Conservation (phyloP, 1,140 invertebrate species). For the Drosophila baimaii region DNA sequence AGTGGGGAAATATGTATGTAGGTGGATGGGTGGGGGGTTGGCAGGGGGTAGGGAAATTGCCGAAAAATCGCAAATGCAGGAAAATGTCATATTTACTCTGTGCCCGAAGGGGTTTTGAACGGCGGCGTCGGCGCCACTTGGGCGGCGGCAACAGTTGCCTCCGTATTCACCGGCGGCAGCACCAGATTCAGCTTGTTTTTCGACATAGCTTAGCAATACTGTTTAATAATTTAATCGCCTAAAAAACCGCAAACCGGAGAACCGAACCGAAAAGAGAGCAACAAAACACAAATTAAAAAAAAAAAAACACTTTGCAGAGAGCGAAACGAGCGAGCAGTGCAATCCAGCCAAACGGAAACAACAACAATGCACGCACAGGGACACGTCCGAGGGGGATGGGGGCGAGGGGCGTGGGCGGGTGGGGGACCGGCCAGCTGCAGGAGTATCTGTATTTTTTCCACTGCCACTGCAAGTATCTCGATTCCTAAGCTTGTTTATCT, state of each 20-base stretch:
- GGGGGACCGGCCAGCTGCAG: conserved; percentile 24
- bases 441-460: conserved; percentile 4
- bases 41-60: neutral
- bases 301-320: neutral
- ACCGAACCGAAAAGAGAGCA: conserved; percentile 17
- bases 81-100: conserved; percentile 87
- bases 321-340: conserved; percentile 2
- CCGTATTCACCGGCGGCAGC: conserved; percentile 93
- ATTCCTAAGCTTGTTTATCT: neutral
- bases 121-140: conserved; percentile 89
- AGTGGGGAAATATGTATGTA: neutral
- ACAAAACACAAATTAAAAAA: conserved; percentile 3
- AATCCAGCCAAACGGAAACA: conserved; percentile 17
- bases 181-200: conserved; percentile 97
- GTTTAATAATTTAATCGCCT: conserved; percentile 3
- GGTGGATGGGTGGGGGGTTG: neutral
- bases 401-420: conserved; percentile 15
- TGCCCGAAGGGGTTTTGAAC: conserved; percentile 87
- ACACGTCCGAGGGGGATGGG: conserved; percentile 22
- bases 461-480: neutral
- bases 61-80: conserved; percentile 13
- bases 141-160: conserved; percentile 87
- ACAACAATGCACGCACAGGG: conserved; percentile 28
- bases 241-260: conserved; percentile 3
- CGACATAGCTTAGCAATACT: conserved; percentile 87